Conservation (phyloP, 2,797 vertebrate genomes). For the Xiphophorus birchmanni region DNA sequence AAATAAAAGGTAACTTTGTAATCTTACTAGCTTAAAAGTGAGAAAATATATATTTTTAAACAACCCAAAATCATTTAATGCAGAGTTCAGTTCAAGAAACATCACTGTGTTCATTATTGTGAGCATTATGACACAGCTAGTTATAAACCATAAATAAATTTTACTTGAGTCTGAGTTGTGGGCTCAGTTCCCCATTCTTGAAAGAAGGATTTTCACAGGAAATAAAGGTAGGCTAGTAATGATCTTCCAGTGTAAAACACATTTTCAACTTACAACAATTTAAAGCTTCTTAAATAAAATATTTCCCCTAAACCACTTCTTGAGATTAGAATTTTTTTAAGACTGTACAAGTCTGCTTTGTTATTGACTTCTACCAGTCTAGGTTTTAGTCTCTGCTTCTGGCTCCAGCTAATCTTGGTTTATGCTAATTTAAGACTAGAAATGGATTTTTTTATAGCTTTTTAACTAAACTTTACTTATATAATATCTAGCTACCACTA, state of each 20-base stretch:
- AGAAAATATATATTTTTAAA: neutral
- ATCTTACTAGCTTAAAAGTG: neutral
- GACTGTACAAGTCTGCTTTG: neutral
- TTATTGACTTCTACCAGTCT: neutral
- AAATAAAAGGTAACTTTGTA: neutral
- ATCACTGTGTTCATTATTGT: neutral
- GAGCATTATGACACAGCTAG: neutral
- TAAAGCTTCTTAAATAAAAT: neutral
- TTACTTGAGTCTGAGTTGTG: neutral
- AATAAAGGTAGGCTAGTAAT: neutral
- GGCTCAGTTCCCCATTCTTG: neutral
- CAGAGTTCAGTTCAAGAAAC: neutral
- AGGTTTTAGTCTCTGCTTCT: neutral
- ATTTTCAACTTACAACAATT: neutral
- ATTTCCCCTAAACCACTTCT: neutral
- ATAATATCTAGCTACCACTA: neutral
- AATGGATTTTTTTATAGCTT: neutral
- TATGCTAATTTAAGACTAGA: neutral
- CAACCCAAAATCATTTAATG: neutral
- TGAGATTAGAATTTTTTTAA: neutral
- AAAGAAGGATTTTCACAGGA: neutral
- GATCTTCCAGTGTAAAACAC: neutral
- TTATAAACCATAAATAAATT: neutral
- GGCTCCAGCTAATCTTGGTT: neutral
- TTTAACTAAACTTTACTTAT: neutral